Conservation (phyloP, 1,140 invertebrate genomes). For the Drosophila erecta region DNA sequence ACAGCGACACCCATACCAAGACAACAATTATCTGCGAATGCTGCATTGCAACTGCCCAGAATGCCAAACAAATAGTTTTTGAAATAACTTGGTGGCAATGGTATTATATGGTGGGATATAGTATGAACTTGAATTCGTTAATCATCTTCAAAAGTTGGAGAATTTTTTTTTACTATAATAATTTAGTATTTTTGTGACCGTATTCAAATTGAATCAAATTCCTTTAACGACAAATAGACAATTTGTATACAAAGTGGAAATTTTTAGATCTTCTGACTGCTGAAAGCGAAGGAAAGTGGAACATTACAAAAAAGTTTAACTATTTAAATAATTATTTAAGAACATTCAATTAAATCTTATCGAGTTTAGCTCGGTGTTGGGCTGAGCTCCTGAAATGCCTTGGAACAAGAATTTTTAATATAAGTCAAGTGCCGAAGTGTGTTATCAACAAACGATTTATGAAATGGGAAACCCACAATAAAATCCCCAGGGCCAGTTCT, state of each 20-base stretch:
- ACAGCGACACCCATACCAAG: conserved; percentile 13
- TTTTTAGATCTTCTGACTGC: too few relatives aligned
- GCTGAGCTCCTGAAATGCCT: neutral
- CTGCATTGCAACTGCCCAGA: conserved; percentile 33
- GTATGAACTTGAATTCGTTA: too few relatives aligned
- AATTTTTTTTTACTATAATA: too few relatives aligned
- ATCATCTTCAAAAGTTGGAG: neutral
- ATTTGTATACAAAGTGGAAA: too few relatives aligned
- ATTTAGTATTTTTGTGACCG: too few relatives aligned
- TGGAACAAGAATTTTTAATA: conserved; percentile 65
- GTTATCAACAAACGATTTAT: conserved; percentile 79
- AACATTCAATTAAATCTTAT: too few relatives aligned
- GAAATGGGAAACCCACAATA: conserved; percentile 69
- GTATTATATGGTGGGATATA: neutral
- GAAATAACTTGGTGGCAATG: neutral
- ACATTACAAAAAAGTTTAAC: too few relatives aligned
- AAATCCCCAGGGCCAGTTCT: conserved; percentile 38
- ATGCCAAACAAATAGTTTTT: conserved; percentile 30
- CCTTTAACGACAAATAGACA: too few relatives aligned
- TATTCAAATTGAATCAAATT: too few relatives aligned
- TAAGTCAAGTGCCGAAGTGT: conserved; percentile 54
- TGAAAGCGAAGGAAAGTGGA: too few relatives aligned
- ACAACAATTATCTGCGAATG: conserved; percentile 35
- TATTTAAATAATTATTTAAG: too few relatives aligned
- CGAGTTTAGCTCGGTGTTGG: neutral